Percentiles rank a stretch among this genome's conserved stretches.
These are phyloP conservation scores for Agrypnus murinus DNA, from an alignment of 2,888 invertebrate genomes.

Conservation along the genomic window DNA sequence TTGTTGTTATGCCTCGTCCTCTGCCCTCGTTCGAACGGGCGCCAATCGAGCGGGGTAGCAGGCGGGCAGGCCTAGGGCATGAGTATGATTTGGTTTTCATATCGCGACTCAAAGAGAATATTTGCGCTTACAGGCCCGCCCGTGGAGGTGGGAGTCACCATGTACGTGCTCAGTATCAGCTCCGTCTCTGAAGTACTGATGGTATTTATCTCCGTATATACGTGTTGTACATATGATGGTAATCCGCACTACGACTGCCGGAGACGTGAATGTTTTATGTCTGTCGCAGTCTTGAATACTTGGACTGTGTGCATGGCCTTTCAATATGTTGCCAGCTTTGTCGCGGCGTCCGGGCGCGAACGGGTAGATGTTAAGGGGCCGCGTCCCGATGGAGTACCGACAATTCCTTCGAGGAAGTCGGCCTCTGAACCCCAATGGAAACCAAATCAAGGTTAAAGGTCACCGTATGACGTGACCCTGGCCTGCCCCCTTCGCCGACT, in stretches of 20 bases:
- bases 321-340: slow-evolving; percentile 65
- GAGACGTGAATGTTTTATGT: slow-evolving; percentile 63
- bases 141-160: slow-evolving; percentile 97
- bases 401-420: slow-evolving; percentile 65
- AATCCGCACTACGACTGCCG: slow-evolving; percentile 55
- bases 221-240: slow-evolving; percentile 56
- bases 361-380: slow-evolving; percentile 54
- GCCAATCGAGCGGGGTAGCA: slow-evolving; percentile 63
- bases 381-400: slow-evolving; percentile 59
- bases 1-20: slow-evolving; percentile 60
- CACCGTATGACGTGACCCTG: slow-evolving; percentile 83
- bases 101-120: slow-evolving; percentile 50
- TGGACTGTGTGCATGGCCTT: slow-evolving; percentile 77
- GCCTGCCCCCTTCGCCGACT: slow-evolving; percentile 71
- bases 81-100: slow-evolving; percentile 66
- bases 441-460: slow-evolving; percentile 87
- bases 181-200: slow-evolving; percentile 98
- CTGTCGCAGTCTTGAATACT: slow-evolving; percentile 76
- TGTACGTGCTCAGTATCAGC: slow-evolving; percentile 98
- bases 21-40: slow-evolving; percentile 62
- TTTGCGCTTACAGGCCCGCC: slow-evolving; percentile 89
- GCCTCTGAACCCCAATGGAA: slow-evolving; percentile 83
- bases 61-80: slow-evolving; percentile 69
- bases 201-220: slow-evolving; percentile 75
- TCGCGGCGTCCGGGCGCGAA: slow-evolving; percentile 57